phyloP scores from a whole-genome alignment of 2,888 invertebrate genomes.

The Exocentrus adspersus region DNA sequence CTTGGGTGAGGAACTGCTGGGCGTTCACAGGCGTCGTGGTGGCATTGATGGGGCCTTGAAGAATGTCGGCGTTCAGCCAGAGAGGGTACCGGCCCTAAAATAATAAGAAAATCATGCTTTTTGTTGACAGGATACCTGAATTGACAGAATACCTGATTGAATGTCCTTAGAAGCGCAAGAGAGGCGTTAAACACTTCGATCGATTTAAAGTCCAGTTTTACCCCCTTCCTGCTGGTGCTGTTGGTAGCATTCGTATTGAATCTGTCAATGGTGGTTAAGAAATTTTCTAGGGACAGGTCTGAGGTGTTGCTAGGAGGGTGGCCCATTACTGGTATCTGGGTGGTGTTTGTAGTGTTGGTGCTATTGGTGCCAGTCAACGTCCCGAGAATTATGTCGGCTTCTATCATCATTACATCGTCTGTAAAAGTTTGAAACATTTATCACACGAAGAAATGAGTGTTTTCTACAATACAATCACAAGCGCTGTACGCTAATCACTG shows the following conservation, averaged over 20 bases:
- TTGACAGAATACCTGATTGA: constrained; percentile 64
- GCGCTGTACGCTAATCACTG: too few relatives aligned
- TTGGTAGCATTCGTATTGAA: constrained; percentile 47
- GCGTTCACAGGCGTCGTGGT: constrained; percentile 72
- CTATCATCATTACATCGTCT: constrained; percentile 74
- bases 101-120: too few relatives aligned
- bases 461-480: too few relatives aligned
- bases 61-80: constrained; percentile 90
- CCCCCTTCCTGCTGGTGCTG: constrained; percentile 73
- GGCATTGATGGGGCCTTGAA: constrained; percentile 77
- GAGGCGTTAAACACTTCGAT: constrained; percentile 76
- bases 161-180: constrained; percentile 62
- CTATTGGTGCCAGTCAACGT: constrained; percentile 65
- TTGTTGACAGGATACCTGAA: too few relatives aligned
- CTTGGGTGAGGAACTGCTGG: constrained; percentile 69
- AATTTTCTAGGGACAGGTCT: constrained; percentile 79
- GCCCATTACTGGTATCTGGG: constrained; percentile 80
- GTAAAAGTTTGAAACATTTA: constrained; percentile 23
- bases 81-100: constrained; percentile 76
- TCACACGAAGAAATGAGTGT: too few relatives aligned
- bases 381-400: constrained; percentile 85
- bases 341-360: constrained; percentile 39
- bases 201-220: constrained; percentile 90
- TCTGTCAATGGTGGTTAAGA: constrained; percentile 64
- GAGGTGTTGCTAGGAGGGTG: constrained; percentile 81